Evolutionary conservation across 2,113 vertebrate genomes (phyloP), one percentile per base, ranked within the genome.

Genomic region (Lepidothrix coronata): DNA sequence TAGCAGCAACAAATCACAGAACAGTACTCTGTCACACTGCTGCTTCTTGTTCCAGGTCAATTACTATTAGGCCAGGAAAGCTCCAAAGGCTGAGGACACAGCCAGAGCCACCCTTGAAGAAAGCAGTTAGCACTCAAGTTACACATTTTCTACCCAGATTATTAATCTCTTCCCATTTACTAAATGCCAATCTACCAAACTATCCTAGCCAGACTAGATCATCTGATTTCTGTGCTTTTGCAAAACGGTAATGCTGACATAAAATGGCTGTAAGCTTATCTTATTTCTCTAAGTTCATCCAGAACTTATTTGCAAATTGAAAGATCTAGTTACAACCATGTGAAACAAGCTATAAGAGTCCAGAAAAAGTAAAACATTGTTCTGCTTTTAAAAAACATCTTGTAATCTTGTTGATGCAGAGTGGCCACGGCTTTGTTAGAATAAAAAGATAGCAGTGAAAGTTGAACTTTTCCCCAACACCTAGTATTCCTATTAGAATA

Each of bases 401-500:
- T 33, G 18, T 61, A 28, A 19, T 65, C 27, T 43, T 68, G 12
- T 23, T 58, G 20, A 11, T 54, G 13, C 12, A 58, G 51, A 35
- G 12, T 22, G 6, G 19, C n/a, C 25, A 46, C 2, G 6, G 25
- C 25, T 75, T 54, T 73, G 16, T 39, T 31, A 48, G 48, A 68
- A 85, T 19, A 46, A 72, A 78, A 65, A 30, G 11, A 41, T 0
- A n/a, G 31, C 0, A 0, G 14, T 46, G 17, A 25, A 78, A 78
- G 12, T 2, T 67, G 46, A 82, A 37, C 19, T 78, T 51, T 35
- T 31, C 27, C 37, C 44, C 20, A 23, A 23, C 6, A 65, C 5
- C 25, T 66, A 23, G 4, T 12, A 39, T 37, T 28, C 39, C 4
- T 6, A 14, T 33, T 51, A 68, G 28, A 84, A 68, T 15, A 22